phyloP scores from a whole-genome alignment of 2,113 vertebrate species.

The Okapia johnstoni region DNA sequence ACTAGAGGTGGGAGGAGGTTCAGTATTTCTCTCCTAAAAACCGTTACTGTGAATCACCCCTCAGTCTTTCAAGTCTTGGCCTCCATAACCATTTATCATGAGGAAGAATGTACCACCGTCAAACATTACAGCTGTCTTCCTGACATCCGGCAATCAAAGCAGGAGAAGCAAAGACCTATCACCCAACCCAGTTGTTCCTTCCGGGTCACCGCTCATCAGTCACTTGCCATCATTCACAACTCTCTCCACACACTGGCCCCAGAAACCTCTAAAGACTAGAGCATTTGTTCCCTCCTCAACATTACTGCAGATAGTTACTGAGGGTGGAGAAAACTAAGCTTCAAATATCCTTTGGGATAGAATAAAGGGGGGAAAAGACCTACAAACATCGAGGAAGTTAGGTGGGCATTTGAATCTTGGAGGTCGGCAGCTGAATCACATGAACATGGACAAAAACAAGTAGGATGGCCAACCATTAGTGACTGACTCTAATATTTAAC shows the following conservation, averaged over 20 bases:
- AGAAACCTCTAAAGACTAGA: neutral
- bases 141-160: neutral
- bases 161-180: neutral
- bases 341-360: neutral
- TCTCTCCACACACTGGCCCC: neutral
- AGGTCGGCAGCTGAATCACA: neutral
- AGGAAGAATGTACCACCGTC: slow-evolving; percentile 31
- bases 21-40: neutral
- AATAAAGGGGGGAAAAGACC: neutral
- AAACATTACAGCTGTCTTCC: slow-evolving; percentile 29
- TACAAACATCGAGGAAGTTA: neutral
- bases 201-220: neutral
- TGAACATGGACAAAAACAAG: neutral
- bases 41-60: neutral
- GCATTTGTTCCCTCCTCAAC: neutral
- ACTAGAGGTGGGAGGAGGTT: neutral
- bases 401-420: neutral
- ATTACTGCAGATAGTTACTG: neutral
- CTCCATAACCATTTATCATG: neutral
- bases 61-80: neutral
- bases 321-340: neutral
- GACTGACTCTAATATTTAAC: neutral
- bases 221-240: neutral
- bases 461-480: neutral
- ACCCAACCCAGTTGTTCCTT: neutral